Percentiles rank a stretch among this genome's conserved stretches.
phyloP scores from a whole-genome alignment of 2,113 vertebrate species.

The Mesoclemmys tuberculata region DNA sequence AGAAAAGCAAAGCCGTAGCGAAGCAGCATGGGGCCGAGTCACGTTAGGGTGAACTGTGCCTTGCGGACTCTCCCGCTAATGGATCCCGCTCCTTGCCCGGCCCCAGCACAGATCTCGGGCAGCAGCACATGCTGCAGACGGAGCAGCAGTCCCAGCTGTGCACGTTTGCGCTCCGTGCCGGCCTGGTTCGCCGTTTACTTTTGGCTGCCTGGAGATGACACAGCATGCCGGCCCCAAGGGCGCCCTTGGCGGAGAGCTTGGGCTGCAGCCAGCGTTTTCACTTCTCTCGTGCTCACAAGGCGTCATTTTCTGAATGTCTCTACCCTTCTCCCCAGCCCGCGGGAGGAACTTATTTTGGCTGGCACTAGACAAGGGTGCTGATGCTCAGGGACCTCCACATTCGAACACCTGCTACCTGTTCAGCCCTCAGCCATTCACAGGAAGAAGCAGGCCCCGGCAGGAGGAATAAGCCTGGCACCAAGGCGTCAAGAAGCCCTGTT shows the following conservation, averaged over 20 bases:
- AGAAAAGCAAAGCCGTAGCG: neutral
- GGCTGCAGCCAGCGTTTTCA: neutral
- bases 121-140: neutral
- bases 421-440: neutral
- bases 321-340: neutral
- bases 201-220: neutral
- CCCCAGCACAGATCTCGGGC: neutral
- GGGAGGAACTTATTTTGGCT: neutral
- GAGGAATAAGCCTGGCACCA: too few relatives aligned
- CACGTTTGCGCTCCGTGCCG: neutral
- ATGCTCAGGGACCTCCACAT: neutral
- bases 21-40: neutral
- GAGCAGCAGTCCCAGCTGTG: neutral
- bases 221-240: neutral
- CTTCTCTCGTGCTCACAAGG: neutral
- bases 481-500: neutral
- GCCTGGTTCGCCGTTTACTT: neutral
- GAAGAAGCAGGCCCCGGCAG: neutral
- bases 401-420: neutral
- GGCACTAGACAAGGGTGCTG: neutral
- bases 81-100: neutral
- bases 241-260: neutral
- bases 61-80: neutral
- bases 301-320: neutral
- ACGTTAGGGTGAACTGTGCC: neutral